A percentile compares a stretch with the other conserved stretches of the same genome.
phyloP scores from a whole-genome alignment of 2,113 vertebrate species.

The Triplophysa tibetana region DNA sequence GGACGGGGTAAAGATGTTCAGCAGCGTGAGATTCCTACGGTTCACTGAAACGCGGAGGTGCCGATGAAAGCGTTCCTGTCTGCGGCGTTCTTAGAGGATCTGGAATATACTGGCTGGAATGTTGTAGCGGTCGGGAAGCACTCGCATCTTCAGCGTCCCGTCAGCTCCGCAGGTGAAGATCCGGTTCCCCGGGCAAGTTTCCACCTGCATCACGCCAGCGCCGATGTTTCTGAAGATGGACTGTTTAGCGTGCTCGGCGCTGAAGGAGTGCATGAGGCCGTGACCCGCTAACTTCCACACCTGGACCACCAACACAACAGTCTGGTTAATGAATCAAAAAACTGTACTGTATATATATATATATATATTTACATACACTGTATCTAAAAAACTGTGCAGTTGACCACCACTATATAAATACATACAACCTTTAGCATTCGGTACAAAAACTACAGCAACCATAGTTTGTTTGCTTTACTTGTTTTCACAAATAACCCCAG shows the following conservation, averaged over 20 bases:
- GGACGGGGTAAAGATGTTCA: conserved; percentile 54
- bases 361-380: too few relatives aligned
- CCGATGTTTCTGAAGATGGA: conserved; percentile 98
- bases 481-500: too few relatives aligned
- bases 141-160: conserved; percentile 94
- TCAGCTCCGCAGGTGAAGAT: conserved; percentile 98
- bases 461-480: too few relatives aligned
- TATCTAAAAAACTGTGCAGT: too few relatives aligned
- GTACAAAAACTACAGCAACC: too few relatives aligned
- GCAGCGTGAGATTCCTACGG: conserved; percentile 59
- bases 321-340: too few relatives aligned
- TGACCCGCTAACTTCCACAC: conserved; percentile 92
- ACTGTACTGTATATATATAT: too few relatives aligned
- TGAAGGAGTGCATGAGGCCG: conserved; percentile 93
- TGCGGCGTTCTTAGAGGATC: conserved; percentile 74
- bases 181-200: conserved; percentile 85
- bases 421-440: too few relatives aligned
- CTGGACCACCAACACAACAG: conserved; percentile 62
- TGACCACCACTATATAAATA: too few relatives aligned
- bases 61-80: conserved; percentile 53
- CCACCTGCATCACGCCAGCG: conserved; percentile 93
- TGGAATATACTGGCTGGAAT: conserved; percentile 86
- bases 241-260: conserved; percentile 94
- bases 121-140: conserved; percentile 90
- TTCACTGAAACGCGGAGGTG: conserved; percentile 53